Base-by-base conservation (phyloP, 2,797 vertebrate species). In the Sebastes taczanowskii region DNA sequence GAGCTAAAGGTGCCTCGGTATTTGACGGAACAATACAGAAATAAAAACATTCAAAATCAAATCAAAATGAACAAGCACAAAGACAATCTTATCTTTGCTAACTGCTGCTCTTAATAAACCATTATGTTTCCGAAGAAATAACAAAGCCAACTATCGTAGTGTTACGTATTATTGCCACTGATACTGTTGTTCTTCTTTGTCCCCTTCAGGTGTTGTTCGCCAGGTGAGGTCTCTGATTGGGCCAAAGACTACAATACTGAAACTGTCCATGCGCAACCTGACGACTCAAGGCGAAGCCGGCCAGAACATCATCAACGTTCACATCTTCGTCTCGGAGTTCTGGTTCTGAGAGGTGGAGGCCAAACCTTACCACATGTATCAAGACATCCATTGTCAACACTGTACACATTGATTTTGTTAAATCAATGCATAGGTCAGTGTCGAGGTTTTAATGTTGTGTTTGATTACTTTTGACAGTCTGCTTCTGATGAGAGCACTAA, bases 181-280 rank as follows among this genome's bases (percentile, higher is more conserved):
- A 66, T 34, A 11, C 9, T 72, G 11, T 72, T 60, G 29, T 77
- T 79, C 11, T 42, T 72, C 14, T 64, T 71, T 92, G 52, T 89
- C 27, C 80, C 86, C 14, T 29, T 22, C 82, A 99, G 98, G 98
- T 84, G 97, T 99, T 0, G 97, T 99, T 75, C 97, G 98, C 68
- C 97, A 98, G 81, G 96, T 98, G 81, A 97, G 97, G 86, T 93
- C 96, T 86, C 95, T 99, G 32, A 95, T 97, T 77, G 98, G 98
- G 11, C 98, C 98, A 0, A 86, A 96, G 87, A 93, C 94, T 0
- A 96, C 97, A 1, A 74, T 96, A 70, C 94, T 99, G 93, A 99
- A 97, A 82, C 93, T 99, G 88, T 97, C 97, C 92, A 98, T 98
- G 97, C 98, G 97, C 88, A 98, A 98, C 1, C 96, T 98, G 86